Evolutionary conservation across 1,140 invertebrate species (phyloP).

Genomic region (Leptinotarsa lineolata): DNA sequence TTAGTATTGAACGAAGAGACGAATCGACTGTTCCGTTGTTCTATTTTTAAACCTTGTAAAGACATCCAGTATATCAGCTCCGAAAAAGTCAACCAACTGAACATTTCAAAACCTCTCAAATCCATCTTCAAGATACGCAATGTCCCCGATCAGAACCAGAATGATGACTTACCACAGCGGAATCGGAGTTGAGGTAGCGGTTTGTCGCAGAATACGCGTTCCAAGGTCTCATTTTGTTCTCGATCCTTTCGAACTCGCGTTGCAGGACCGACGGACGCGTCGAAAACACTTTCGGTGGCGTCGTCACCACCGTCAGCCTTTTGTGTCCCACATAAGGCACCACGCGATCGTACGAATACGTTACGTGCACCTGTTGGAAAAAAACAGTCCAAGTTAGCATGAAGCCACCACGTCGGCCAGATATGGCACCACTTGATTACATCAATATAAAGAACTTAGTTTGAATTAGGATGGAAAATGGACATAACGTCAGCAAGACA

Average conservation of each 20-base stretch:
- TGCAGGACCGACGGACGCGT: slow-evolving; percentile 72
- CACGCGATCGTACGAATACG: slow-evolving; percentile 54
- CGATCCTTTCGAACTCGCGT: slow-evolving; percentile 74
- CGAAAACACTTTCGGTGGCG: slow-evolving; percentile 64
- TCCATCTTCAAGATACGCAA: not conserved
- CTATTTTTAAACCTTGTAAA: no score
- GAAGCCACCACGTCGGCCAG: no score
- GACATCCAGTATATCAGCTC: no score
- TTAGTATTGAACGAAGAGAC: no score
- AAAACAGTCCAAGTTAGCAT: not conserved
- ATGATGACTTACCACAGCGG: slow-evolving; percentile 65
- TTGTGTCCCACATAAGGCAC: slow-evolving; percentile 69
- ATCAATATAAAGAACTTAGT: no score
- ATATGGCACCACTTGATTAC: no score
- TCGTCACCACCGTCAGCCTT: slow-evolving; percentile 65
- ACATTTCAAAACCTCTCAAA: no score
- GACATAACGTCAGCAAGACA: no score
- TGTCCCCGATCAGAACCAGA: not conserved
- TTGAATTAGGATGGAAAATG: no score
- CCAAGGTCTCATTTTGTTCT: slow-evolving; percentile 64
- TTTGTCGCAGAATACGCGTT: slow-evolving; percentile 69
- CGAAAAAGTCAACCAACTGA: no score
- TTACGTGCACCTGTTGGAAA: slow-evolving; percentile 51
- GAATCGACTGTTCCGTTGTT: no score
- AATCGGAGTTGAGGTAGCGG: slow-evolving; percentile 75